Conservation (phyloP, 2,888 invertebrate species). For the Colostygia pectinataria region DNA sequence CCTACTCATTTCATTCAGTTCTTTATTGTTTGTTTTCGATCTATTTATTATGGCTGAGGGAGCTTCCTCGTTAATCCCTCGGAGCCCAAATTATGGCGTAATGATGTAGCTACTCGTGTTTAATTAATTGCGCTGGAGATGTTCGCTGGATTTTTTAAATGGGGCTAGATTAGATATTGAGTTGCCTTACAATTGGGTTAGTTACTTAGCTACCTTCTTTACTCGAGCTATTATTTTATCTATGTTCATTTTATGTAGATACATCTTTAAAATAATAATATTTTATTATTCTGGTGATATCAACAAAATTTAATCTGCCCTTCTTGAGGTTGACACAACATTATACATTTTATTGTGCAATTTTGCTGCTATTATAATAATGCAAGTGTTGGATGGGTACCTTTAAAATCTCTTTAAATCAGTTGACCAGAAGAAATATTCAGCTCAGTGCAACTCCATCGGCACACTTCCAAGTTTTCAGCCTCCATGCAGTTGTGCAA, state of each 20-base stretch:
- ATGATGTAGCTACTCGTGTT: constrained; percentile 39
- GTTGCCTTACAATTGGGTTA: too few species aligned
- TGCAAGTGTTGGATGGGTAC: too few species aligned
- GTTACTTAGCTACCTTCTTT: neutral
- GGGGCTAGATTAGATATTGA: constrained; percentile 26
- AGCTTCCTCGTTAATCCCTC: constrained; percentile 50
- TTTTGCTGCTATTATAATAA: too few species aligned
- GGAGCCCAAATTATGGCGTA: constrained; percentile 35
- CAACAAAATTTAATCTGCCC: too few species aligned
- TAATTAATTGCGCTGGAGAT: constrained; percentile 32
- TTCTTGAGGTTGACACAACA: too few species aligned
- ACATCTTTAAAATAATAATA: too few species aligned
- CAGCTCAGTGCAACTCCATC: neutral
- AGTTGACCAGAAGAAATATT: neutral
- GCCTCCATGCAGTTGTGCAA: constrained; percentile 29
- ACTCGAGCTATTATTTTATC: neutral
- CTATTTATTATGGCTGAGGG: constrained; percentile 55
- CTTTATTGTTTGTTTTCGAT: constrained; percentile 70
- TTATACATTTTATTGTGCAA: too few species aligned
- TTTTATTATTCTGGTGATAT: too few species aligned
- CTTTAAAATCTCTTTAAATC: too few species aligned
- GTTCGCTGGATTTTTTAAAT: constrained; percentile 26
- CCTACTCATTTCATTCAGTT: constrained; percentile 67
- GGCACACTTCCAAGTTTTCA: constrained; percentile 4
- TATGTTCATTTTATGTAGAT: too few species aligned